Evolutionary conservation across 2,113 vertebrate species (phyloP).

Genomic region (Athene cunicularia): DNA sequence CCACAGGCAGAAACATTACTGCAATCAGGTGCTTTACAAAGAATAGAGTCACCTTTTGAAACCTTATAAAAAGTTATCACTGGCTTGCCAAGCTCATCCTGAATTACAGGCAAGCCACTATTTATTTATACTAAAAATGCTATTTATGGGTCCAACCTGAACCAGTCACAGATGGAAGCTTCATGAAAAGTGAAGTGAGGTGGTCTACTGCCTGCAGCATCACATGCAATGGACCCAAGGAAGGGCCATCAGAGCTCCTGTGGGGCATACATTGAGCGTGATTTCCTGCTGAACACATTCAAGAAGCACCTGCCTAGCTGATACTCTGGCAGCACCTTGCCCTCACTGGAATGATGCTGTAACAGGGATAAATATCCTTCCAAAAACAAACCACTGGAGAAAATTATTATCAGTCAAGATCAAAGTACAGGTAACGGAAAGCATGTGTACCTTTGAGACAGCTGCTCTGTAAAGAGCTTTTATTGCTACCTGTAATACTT

Average conservation of each 20-base stretch:
- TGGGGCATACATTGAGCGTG: accelerated
- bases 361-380: neutral
- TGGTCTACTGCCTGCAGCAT: neutral
- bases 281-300: neutral
- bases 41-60: neutral
- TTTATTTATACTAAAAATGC: neutral
- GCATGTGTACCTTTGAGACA: neutral
- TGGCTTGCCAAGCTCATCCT: neutral
- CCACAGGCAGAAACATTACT: neutral
- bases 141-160: neutral
- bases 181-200: neutral
- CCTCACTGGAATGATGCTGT: neutral
- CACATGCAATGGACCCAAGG: neutral
- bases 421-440: neutral
- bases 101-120: neutral
- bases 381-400: neutral
- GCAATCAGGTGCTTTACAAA: neutral
- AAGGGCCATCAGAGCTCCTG: neutral
- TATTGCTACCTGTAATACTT: constrained; percentile 36
- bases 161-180: neutral
- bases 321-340: neutral
- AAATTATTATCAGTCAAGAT: neutral
- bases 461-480: constrained; percentile 11
- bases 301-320: neutral
- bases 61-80: neutral